Evolutionary conservation across 2,888 invertebrate genomes (phyloP), one percentile per base, ranked within the genome.

Genomic region (Malacosoma neustria): DNA sequence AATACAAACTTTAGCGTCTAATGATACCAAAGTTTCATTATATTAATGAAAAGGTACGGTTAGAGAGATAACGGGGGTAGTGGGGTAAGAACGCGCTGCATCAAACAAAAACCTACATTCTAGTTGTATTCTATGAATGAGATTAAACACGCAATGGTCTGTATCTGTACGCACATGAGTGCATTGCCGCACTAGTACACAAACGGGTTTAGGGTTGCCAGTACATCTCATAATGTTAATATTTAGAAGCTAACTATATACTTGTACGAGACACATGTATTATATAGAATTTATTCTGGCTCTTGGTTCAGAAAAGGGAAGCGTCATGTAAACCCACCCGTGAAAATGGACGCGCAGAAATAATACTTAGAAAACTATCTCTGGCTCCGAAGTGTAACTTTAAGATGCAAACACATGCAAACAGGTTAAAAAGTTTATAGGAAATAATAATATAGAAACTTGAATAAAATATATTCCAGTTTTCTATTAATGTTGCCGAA

Each of bases 131-230:
- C 61, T 61, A 60, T 64, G 59, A 48, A 55, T 49, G 54, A 80
- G 79, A 82, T 84, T 80, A 75, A 75, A 77, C 75, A 81, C 80
- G 66, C 59, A 58, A 48, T 48, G n/a, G n/a, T n/a, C n/a, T n/a
- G 22, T 22, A 22, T 22, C 9, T n/a, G 42, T 42, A 44, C 49
- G 53, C 57, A 53, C 54, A 54, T 45, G 47, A 48, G 50, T 52
- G 60, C 61, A 51, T 50, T 61, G 65, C 57, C 55, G 51, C 51
- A 49, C 53, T 46, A 54, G 40, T 37, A 51, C 46, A 39, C 36
- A 38, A 46, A 40, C 42, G 46, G 42, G 48, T 46, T 42, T 40
- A 43, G 40, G 34, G 33, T 39, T 34, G 35, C 42, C 38, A 49
- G 39, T 54, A 50, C 45, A 47, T 30, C 5, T 30, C 5, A 22